Evolutionary conservation across 1,140 invertebrate species (phyloP), one percentile per base, ranked within the genome.

Genomic region (Paralvinella palmiformis): DNA sequence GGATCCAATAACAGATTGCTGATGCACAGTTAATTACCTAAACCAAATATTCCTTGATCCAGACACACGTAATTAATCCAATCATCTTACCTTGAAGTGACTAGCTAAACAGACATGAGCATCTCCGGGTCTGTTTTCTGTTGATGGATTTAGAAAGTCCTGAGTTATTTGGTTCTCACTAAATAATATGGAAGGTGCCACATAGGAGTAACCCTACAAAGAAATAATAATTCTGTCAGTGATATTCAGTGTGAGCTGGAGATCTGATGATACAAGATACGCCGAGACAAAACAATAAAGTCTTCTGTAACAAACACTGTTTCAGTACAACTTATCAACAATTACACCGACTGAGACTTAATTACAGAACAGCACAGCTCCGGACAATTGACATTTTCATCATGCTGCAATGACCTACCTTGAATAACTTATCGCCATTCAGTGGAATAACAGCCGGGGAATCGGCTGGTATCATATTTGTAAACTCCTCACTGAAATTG

Each of bases 401-500:
- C 1, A 5, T 48, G 27, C 2, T 3, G 31, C 13, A 2, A 52
- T n/a, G 10, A 62, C 70, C 70, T 71, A 86, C 89, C 85, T 90
- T 87, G 78, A 96, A 98, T 37, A 95, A 85, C 76, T 91, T 91
- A 69, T 93, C 90, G 68, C 87, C 88, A 76, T 92, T 89, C 20
- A 78, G 67, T 22, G 93, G 93, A 24, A 89, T 86, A 48, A 91
- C 86, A 3, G 90, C 91, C 0, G 93, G 92, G n/a, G 91, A 94
- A 78, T 96, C 93, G 1, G 90, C 87, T 2, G 91, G 88, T 53
- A 85, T 84, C 87, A 94, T 92, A 68, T 87, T 86, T 0, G 94
- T 98, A 76, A 98, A 98, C 83, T 98, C 94, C 66, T 92, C 91
- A 31, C 93, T 90, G 81, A 98, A 98, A 82, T 97, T 96, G 73